Evolutionary conservation across 2,888 invertebrate species (phyloP).

Genomic region (Pammene fasciana): DNA sequence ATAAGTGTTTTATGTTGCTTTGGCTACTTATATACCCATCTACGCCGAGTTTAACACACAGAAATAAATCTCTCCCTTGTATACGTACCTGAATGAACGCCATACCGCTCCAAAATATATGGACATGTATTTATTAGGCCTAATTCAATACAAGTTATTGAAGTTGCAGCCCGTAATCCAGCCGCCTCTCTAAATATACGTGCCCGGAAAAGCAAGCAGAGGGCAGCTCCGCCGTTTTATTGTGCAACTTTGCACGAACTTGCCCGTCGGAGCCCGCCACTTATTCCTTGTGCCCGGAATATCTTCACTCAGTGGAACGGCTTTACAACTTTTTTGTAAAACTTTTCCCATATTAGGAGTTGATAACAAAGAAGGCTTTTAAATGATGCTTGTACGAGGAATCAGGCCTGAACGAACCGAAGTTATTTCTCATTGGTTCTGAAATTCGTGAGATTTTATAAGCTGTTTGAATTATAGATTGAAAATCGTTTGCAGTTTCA

Average conservation of each 20-base stretch:
- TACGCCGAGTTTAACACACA: too few species aligned
- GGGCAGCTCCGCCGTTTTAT: conserved; percentile 44
- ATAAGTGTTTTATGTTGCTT: too few species aligned
- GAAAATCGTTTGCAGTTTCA: too few species aligned
- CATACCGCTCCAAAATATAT: neutral
- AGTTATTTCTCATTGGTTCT: too few species aligned
- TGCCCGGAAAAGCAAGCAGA: conserved; percentile 54
- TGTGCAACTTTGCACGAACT: conserved; percentile 46
- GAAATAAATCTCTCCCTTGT: too few species aligned
- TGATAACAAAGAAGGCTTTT: conserved; percentile 38
- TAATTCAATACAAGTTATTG: conserved; percentile 35
- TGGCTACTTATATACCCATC: too few species aligned
- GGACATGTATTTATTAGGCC: conserved; percentile 14
- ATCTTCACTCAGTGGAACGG: conserved; percentile 40
- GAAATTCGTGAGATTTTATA: too few species aligned
- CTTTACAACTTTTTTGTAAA: conserved; percentile 36
- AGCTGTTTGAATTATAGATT: too few species aligned
- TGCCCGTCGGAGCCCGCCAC: conserved; percentile 31
- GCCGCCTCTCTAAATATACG: conserved; percentile 50
- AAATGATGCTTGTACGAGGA: conserved; percentile 3
- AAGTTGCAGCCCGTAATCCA: conserved; percentile 30
- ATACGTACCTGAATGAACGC: neutral
- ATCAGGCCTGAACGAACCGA: too few species aligned
- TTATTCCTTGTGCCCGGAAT: conserved; percentile 37
- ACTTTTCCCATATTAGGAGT: conserved; percentile 37